Evolutionary conservation across 2,888 invertebrate genomes (phyloP).

Genomic region (Eilema sororculum): DNA sequence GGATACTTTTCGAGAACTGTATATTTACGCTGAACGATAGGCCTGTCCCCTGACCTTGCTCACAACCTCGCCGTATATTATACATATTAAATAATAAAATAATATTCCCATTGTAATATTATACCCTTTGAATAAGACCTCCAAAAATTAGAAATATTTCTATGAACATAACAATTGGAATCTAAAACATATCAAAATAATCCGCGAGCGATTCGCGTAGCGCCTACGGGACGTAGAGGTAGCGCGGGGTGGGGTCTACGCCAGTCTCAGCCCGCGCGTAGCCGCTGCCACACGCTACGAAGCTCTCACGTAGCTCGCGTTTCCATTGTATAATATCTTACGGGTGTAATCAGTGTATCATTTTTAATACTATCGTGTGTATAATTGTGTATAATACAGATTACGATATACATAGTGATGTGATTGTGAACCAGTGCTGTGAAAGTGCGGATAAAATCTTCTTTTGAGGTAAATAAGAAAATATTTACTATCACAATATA

Average conservation of each 20-base stretch:
- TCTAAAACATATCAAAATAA: slow-evolving; percentile 53
- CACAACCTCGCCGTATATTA: not conserved
- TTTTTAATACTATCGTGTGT: slow-evolving; percentile 48
- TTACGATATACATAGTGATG: slow-evolving; percentile 55
- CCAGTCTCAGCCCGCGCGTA: slow-evolving; percentile 81
- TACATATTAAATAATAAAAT: not conserved
- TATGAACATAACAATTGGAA: slow-evolving; percentile 50
- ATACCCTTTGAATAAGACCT: slow-evolving; percentile 9
- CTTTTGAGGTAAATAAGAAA: slow-evolving; percentile 59
- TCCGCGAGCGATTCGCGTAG: slow-evolving; percentile 56
- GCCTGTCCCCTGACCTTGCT: too few relatives aligned
- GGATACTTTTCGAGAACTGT: not conserved
- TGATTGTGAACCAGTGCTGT: slow-evolving; percentile 59
- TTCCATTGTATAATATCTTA: slow-evolving; percentile 45
- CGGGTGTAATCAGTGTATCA: slow-evolving; percentile 50
- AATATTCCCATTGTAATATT: not conserved
- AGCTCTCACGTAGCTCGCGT: slow-evolving; percentile 44
- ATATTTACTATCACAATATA: slow-evolving; percentile 42
- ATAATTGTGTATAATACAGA: slow-evolving; percentile 37
- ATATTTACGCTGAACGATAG: too few relatives aligned
- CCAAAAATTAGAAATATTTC: slow-evolving; percentile 35
- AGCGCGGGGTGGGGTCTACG: slow-evolving; percentile 76
- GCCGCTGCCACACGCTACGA: slow-evolving; percentile 78
- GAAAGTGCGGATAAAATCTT: slow-evolving; percentile 59
- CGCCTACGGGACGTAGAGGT: slow-evolving; percentile 57